A percentile compares a stretch with the other conserved stretches of the same genome.
Conservation (phyloP, 2,113 vertebrate genomes). For the Lepus timidus region DNA sequence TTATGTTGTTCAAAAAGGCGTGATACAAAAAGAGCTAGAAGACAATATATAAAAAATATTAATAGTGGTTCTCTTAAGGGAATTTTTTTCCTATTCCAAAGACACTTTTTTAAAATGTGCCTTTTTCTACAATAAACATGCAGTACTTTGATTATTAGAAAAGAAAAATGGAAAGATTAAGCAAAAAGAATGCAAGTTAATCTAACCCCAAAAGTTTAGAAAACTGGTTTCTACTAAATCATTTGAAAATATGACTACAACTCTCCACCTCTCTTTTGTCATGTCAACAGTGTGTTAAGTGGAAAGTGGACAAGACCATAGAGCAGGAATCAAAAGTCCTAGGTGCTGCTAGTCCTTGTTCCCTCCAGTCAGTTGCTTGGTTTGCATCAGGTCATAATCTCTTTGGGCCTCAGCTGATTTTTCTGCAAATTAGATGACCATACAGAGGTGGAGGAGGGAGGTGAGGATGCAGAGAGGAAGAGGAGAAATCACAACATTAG, state of each 20-base stretch:
- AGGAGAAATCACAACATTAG: not conserved
- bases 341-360: not conserved
- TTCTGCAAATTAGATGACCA: not conserved
- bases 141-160: slow-evolving; percentile 40
- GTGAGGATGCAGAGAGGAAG: not conserved
- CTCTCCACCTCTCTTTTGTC: not conserved
- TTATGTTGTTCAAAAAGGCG: not conserved
- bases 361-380: not conserved
- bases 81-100: not conserved
- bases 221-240: slow-evolving; percentile 10
- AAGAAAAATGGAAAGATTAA: slow-evolving; percentile 26
- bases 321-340: not conserved
- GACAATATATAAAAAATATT: not conserved
- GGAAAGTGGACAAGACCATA: not conserved
- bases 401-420: not conserved
- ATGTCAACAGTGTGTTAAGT: not conserved
- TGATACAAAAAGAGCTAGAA: not conserved
- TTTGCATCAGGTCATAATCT: not conserved
- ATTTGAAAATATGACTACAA: slow-evolving; percentile 38
- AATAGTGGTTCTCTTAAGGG: not conserved
- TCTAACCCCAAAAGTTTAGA: slow-evolving; percentile 29
- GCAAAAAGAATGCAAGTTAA: slow-evolving; percentile 36
- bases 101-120: not conserved
- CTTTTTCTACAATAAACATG: not conserved
- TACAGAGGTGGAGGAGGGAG: not conserved